Evolutionary conservation across 2,113 vertebrate genomes (phyloP), one percentile per base, ranked within the genome.

Genomic region (Phalacrocorax pelagicus): DNA sequence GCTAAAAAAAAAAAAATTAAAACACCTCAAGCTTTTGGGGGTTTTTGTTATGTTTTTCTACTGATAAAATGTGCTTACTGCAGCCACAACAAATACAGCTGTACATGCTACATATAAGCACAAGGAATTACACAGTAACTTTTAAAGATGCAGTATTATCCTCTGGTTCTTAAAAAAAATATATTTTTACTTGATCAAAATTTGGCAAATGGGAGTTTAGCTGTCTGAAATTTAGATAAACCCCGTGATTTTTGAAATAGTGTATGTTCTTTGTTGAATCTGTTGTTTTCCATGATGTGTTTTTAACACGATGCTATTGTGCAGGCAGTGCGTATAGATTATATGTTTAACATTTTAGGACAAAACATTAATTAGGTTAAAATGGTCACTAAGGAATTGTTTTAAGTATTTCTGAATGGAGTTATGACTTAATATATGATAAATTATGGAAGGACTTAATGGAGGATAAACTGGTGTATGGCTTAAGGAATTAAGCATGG

Each of bases 121-220:
- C 89, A 97, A 94, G 36, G 27, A 75, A 85, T 96, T 96, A 94
- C 94, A 94, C 94, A 89, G 57, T 96, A 96, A 95, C 94, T 97
- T 98, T 97, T 98, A 97, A 98, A 96, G 96, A 98, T 97, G 97
- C 95, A 97, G 96, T 97, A 97, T 97, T 97, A 93, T 95, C 59
- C 51, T 95, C 90, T 96, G 59, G 23, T 92, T 82, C 94, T 94
- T 90, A 87, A 15, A n/a, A 44, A 71, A 42, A 34, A 57, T 46
- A 29, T 69, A 54, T 69, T 77, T 83, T 80, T 91, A 82, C 88
- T 95, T 88, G 40, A 51, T 88, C 29, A 3, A 4, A 88, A 66
- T 75, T 54, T 86, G 77, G n/a, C 82, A 94, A 84, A 54, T 86
- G 47, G 44, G 27, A 71, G 29, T 63, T 61, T 30, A 67, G 30